Base-by-base conservation (phyloP, 2,888 invertebrate species). In the Stenodera caucasica region DNA sequence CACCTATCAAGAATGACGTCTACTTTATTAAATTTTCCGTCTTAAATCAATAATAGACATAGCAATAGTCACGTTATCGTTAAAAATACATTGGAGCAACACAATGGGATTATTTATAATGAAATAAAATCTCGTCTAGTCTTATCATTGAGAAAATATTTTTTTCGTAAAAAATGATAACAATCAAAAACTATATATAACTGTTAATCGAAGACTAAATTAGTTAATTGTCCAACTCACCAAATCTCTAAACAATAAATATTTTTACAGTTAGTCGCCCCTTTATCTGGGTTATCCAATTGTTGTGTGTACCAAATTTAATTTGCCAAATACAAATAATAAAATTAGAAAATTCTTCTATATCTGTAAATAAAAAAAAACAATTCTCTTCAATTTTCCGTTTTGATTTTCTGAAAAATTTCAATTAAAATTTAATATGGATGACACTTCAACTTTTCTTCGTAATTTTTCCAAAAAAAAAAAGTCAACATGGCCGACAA, bases 371-470 rank as follows among this genome's bases (percentile, higher is more conserved):
- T 26, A 4, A 26, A 26, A 26, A n/a, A n/a, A n/a, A n/a, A n/a
- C n/a, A n/a, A n/a, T n/a, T n/a, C n/a, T n/a, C n/a, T n/a, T n/a
- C n/a, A n/a, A n/a, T n/a, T 30, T 6, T 9, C 8, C 8, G 6
- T 30, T 30, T 30, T 6, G 8, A 8, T 9, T 30, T 30, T 30
- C 9, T 30, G 4, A 26, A 26, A 52, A 52, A 7, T 29, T 30
- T 5, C 5, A 52, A 52, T 52, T 30, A 52, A 52, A 52, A 15
- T 30, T 21, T 21, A 56, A 57, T 70, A n/a, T n/a, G n/a, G 74
- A 75, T 75, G 74, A 75, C 73, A 75, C 73, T 69, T 72, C 72
- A 70, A 69, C 72, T 69, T 68, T 70, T 30, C 30, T 8, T 30
- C 30, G 9, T 30, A 6, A 69, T 70, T 72, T 73, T 74, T 61